A percentile compares a stretch with the other conserved stretches of the same genome.
phyloP scores from a whole-genome alignment of 2,113 vertebrate genomes.

The mouse (Mus musculus) region DNA sequence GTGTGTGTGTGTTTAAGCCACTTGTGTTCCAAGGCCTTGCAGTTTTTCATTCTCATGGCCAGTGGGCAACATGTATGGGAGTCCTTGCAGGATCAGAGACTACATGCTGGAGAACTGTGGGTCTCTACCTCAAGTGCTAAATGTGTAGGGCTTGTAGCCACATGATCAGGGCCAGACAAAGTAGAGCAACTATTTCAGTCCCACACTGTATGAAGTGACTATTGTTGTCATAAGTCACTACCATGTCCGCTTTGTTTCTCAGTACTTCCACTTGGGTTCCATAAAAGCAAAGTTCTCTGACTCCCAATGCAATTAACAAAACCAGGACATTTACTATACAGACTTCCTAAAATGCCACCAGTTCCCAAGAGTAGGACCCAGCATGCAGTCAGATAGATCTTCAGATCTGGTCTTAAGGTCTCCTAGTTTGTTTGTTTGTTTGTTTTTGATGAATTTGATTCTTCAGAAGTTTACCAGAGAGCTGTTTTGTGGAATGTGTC shows the following conservation, averaged over 20 bases:
- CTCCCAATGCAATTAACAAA: not conserved
- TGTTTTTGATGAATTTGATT: not conserved
- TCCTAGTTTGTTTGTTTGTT: not conserved
- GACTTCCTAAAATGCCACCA: not conserved
- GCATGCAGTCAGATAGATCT: not conserved
- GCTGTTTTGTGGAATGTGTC: not conserved
- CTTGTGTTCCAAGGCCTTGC: not conserved
- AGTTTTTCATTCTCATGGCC: not conserved
- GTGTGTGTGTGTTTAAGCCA: not conserved
- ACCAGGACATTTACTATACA: not conserved
- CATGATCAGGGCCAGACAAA: not conserved
- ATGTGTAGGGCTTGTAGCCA: not conserved
- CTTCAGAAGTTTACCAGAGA: not conserved
- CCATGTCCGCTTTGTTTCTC: not conserved
- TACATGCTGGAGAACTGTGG: fast-evolving
- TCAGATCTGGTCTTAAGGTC: not conserved
- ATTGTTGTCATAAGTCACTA: not conserved
- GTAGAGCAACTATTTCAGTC: not conserved
- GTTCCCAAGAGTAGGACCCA: not conserved
- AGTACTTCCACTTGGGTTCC: not conserved
- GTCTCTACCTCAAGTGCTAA: not conserved
- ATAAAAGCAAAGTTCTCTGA: not conserved
- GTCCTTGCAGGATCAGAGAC: fast-evolving
- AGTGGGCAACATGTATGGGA: fast-evolving
- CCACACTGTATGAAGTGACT: not conserved